Percentiles rank a stretch among this genome's conserved stretches.
These are phyloP conservation scores for Neodiprion pinetum DNA, from an alignment of 1,140 invertebrate genomes.

Conservation along the genomic window DNA sequence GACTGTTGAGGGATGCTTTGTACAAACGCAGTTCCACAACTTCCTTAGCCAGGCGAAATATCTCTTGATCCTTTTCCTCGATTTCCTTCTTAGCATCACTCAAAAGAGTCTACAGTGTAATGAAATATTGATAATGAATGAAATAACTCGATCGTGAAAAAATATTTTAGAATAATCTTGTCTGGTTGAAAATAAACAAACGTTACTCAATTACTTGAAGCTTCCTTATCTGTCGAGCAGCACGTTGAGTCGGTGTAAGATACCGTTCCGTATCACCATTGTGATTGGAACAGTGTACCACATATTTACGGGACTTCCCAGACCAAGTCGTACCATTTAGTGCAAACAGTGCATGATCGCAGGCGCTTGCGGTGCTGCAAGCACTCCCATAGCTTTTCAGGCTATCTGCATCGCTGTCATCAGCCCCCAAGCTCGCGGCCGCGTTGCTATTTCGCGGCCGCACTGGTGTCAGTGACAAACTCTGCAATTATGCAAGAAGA, in stretches of 20 bases:
- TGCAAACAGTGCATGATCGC: constrained; percentile 81
- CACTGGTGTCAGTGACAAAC: constrained; percentile 60
- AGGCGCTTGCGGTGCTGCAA: constrained; percentile 73
- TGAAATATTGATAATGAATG: background rate
- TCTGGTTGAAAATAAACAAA: constrained; percentile 14
- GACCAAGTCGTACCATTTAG: constrained; percentile 81
- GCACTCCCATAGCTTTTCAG: constrained; percentile 78
- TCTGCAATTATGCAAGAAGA: constrained; percentile 41
- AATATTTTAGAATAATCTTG: background rate
- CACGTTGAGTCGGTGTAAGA: constrained; percentile 84
- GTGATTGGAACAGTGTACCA: constrained; percentile 82
- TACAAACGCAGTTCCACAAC: constrained; percentile 80
- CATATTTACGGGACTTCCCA: constrained; percentile 69
- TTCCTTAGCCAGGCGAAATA: constrained; percentile 81
- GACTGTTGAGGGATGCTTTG: constrained; percentile 77
- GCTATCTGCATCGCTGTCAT: constrained; percentile 79
- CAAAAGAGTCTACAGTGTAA: constrained; percentile 70
- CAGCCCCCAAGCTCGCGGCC: constrained; percentile 38
- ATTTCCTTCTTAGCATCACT: constrained; percentile 77
- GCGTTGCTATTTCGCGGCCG: constrained; percentile 43
- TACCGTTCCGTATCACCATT: constrained; percentile 79
- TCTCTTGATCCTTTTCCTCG: constrained; percentile 81
- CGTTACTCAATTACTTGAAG: constrained; percentile 56
- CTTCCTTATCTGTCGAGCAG: constrained; percentile 78
- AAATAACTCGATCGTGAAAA: constrained; percentile 7